Base-by-base conservation (phyloP, 1,140 invertebrate genomes). In the Liolophura sinensis region DNA sequence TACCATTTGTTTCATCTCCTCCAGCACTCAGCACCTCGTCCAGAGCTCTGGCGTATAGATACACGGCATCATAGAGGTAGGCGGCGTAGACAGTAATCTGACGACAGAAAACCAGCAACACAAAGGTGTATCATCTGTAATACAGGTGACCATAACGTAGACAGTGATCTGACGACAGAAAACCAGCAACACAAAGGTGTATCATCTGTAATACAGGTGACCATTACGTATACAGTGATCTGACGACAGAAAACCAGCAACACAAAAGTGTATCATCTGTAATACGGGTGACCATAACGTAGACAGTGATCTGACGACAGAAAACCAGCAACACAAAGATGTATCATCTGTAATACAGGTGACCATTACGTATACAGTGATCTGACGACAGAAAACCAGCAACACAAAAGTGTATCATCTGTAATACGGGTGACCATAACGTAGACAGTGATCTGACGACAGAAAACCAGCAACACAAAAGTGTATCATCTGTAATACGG, bases 11-110 rank as follows among this genome's bases (percentile, higher is more conserved):
- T 0, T 91, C 89, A 71, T 92, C 88, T 24, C 89, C 87, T 15
- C 89, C 73, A 87, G 88, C 86, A 12, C 86, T 72, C 73, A 97
- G 81, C 18, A 95, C 82, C 70, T 91, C 87, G 72, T 95, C 87
- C 52, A 98, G 85, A 0, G 95, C 94, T 68, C 87, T 87, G 1
- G 95, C 94, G 81, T 98, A 99, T 0, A 99, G 82, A 77, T 91
- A 91, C 0, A 99, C 92, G 1, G 96, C 94, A 86, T 99, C 97
- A 82, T 97, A 98, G 50, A 99, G 86, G 85, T 98, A 97, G 1
- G 95, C 93, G 16, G 96, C 96, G 81, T 96, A 95, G 60, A 97
- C 92, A 14, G 95, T 92, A 12, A 97, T 90, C 83, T 93, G 72
- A 40, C 86, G 92, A 92, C 59, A 85, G 59, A 88, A 85, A 46